Conservation (phyloP, 2,797 vertebrate species). For the Mallotus villosus region DNA sequence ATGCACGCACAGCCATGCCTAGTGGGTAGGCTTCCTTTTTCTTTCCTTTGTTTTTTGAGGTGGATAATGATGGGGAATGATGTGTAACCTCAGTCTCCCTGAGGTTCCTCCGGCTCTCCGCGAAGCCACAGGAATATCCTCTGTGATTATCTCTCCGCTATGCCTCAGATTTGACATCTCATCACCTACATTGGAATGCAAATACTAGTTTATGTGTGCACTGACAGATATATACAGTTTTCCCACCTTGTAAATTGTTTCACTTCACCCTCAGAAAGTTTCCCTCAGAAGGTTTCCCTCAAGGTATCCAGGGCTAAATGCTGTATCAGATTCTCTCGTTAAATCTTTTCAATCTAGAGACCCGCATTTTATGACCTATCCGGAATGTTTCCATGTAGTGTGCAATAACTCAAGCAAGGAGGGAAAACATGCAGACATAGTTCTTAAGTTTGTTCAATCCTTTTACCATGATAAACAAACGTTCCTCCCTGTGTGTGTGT, state of each 20-base stretch:
- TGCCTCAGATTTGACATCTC: constrained; percentile 23
- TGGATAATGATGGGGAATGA: constrained; percentile 9
- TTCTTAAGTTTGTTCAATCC: background rate
- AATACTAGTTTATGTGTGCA: background rate
- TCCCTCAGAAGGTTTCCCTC: background rate
- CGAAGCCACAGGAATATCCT: constrained; percentile 15
- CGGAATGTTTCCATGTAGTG: background rate
- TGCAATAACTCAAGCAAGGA: background rate
- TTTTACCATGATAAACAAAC: background rate
- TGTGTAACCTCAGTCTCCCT: constrained; percentile 20
- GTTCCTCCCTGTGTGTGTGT: constrained; percentile 17
- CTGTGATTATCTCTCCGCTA: constrained; percentile 42
- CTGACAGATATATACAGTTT: background rate
- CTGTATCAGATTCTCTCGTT: background rate
- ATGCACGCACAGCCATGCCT: constrained; percentile 2
- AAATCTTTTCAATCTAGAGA: background rate
- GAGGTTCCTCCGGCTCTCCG: constrained; percentile 19
- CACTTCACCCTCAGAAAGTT: background rate
- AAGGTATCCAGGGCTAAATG: background rate
- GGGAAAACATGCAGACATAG: too few relatives aligned
- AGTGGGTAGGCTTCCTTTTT: background rate
- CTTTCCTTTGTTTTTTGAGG: constrained; percentile 10
- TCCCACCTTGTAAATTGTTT: background rate
- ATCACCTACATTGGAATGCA: background rate
- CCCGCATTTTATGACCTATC: background rate